phyloP scores from a whole-genome alignment of 2,797 vertebrate species.

The Florisuga fusca region DNA sequence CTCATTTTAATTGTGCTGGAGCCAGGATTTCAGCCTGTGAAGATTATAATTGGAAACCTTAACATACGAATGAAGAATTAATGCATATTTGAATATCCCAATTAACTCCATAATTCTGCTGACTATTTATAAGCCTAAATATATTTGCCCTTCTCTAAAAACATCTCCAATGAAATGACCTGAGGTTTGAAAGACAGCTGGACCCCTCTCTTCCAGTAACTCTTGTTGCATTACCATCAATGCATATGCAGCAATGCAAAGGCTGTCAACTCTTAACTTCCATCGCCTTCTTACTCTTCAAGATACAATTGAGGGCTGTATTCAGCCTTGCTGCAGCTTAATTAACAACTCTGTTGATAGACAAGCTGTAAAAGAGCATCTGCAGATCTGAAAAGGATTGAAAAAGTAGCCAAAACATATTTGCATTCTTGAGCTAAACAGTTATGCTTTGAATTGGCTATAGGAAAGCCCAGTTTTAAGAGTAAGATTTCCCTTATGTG shows the following conservation, averaged over 20 bases:
- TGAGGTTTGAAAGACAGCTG: neutral
- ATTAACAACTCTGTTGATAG: neutral
- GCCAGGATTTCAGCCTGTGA: neutral
- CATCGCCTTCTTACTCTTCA: neutral
- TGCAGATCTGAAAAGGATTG: neutral
- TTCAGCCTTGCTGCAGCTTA: neutral
- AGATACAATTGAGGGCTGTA: neutral
- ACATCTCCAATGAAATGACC: neutral
- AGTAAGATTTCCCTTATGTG: neutral
- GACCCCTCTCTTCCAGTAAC: neutral
- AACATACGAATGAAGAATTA: neutral
- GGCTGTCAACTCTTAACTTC: neutral
- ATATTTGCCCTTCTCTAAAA: neutral
- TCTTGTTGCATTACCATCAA: neutral
- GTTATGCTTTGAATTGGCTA: neutral
- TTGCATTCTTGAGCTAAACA: neutral
- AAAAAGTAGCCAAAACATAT: neutral
- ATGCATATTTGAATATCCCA: neutral
- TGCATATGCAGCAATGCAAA: neutral
- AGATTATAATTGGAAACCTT: neutral
- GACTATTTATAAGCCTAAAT: neutral
- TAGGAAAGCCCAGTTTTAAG: neutral
- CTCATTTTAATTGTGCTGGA: neutral
- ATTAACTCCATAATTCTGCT: neutral
- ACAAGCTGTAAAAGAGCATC: neutral